These are phyloP conservation scores for Panopea generosa DNA, from an alignment of 2,888 invertebrate genomes.

Conservation along the genomic window DNA sequence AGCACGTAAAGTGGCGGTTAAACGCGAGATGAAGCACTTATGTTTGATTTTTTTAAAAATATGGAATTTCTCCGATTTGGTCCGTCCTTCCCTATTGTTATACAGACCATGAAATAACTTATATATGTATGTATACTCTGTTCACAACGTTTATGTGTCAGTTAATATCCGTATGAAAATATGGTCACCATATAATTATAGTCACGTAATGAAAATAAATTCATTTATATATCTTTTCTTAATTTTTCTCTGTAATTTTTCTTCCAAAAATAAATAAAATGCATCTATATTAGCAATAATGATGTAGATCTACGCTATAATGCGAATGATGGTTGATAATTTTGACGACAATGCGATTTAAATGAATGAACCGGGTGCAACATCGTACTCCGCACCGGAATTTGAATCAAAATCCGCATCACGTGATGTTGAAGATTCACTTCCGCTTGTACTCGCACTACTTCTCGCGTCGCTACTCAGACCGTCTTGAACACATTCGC, in stretches of 20 bases:
- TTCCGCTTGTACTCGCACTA: conserved; percentile 51
- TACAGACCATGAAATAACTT: neutral
- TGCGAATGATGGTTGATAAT: neutral
- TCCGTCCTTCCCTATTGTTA: neutral
- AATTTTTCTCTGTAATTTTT: conserved; percentile 15
- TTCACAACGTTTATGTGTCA: neutral
- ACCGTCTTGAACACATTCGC: conserved; percentile 27
- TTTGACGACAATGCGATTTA: neutral
- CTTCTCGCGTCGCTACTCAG: conserved; percentile 45
- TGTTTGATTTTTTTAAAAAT: neutral
- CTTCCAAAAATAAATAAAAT: conserved; percentile 35
- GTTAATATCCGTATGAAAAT: neutral
- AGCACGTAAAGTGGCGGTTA: neutral
- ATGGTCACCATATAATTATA: neutral
- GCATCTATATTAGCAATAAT: neutral
- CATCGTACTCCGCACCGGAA: conserved; percentile 58
- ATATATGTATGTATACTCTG: neutral
- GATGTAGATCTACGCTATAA: too few relatives aligned
- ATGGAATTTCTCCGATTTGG: neutral
- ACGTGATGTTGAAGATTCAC: conserved; percentile 47
- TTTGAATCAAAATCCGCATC: conserved; percentile 60
- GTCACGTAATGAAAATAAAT: conserved; percentile 13
- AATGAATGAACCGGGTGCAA: conserved; percentile 19
- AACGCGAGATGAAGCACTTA: neutral
- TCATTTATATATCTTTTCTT: conserved; percentile 1